These are phyloP conservation scores for Deilephila porcellus DNA, from an alignment of 2,888 invertebrate species.

Conservation along the genomic window DNA sequence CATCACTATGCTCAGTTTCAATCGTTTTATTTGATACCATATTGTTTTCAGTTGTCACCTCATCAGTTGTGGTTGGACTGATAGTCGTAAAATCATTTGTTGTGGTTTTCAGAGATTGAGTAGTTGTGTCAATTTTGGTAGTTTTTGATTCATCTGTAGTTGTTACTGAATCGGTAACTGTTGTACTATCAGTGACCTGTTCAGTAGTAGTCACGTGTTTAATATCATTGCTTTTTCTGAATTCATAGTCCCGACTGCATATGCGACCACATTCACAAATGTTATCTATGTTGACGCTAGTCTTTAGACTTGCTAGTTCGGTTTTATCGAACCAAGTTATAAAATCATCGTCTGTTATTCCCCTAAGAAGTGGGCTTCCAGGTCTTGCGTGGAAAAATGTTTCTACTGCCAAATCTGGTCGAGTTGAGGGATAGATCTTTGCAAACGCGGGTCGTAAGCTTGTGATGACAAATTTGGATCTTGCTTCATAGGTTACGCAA, in stretches of 20 bases:
- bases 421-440: constrained; percentile 85
- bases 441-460: constrained; percentile 87
- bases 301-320: constrained; percentile 76
- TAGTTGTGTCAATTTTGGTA: constrained; percentile 33
- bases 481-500: constrained; percentile 86
- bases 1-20: constrained; percentile 40
- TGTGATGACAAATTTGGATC: constrained; percentile 85
- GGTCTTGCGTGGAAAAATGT: constrained; percentile 86
- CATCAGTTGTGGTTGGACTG: constrained; percentile 34
- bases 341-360: constrained; percentile 87
- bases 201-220: constrained; percentile 40
- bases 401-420: constrained; percentile 87
- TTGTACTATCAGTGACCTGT: constrained; percentile 35
- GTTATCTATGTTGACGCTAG: constrained; percentile 76
- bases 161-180: constrained; percentile 4
- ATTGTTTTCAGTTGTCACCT: constrained; percentile 30
- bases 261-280: constrained; percentile 83
- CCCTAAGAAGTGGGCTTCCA: constrained; percentile 85
- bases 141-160: constrained; percentile 34
- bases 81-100: constrained; percentile 33
- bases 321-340: constrained; percentile 88
- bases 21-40: constrained; percentile 33
- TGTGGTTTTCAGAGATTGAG: constrained; percentile 28
- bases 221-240: constrained; percentile 59
- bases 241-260: constrained; percentile 77